phyloP scores from a whole-genome alignment of 1,140 invertebrate genomes.

The Pomacea maculata region DNA sequence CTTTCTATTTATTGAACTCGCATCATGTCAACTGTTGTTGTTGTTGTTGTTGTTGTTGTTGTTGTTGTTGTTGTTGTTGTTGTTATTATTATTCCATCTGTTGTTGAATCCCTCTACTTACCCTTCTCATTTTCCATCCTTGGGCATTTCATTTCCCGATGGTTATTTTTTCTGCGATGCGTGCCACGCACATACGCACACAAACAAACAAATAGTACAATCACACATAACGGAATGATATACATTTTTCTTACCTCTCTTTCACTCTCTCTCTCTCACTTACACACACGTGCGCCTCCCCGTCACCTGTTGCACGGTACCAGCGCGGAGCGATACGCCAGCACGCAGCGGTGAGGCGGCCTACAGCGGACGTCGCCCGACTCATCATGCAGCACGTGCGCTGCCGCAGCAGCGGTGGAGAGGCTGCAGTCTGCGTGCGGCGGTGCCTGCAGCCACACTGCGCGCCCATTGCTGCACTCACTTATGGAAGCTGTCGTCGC shows the following conservation, averaged over 20 bases:
- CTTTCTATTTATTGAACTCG: no score
- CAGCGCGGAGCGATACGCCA: neutral
- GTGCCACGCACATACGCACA: neutral
- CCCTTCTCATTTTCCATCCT: no score
- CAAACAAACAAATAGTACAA: neutral
- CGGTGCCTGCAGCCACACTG: neutral
- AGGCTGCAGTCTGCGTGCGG: neutral
- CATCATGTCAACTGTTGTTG: no score
- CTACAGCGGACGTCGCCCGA: neutral
- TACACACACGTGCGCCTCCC: neutral
- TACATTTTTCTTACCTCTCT: neutral
- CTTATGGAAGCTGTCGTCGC: conserved; percentile 4
- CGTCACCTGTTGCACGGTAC: neutral
- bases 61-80: no score
- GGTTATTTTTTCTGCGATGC: no score
- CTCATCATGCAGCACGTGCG: neutral
- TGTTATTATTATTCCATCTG: no score
- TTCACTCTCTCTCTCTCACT: neutral
- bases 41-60: no score
- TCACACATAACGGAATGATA: neutral
- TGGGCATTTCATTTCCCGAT: no score
- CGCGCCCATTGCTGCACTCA: neutral
- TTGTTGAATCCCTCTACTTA: no score
- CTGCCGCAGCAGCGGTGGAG: no score
- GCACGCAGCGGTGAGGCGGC: neutral